Evolutionary conservation across 23 tunicate species (phyloP).

Genomic region (Pegea sp.): DNA sequence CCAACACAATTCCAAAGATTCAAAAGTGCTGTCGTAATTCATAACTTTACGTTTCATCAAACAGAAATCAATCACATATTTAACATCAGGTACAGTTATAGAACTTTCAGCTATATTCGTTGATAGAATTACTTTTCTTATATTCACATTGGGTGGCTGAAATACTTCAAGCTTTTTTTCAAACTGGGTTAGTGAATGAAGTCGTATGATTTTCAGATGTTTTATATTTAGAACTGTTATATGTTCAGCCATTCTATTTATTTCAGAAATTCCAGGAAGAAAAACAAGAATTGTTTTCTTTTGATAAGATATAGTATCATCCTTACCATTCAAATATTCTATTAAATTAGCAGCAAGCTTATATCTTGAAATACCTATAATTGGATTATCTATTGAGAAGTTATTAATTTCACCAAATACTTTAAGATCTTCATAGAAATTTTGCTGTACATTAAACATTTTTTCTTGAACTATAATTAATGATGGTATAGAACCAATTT

Average conservation of each 20-base stretch:
- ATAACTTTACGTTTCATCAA: slow-evolving; percentile 40
- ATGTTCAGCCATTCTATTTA: slow-evolving; percentile 28
- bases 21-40: slow-evolving; percentile 23
- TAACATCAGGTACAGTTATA: slow-evolving; percentile 78
- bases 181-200: slow-evolving; percentile 52
- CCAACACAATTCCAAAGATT: slow-evolving; percentile 61
- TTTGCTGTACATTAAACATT: slow-evolving; percentile 27
- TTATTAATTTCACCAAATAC: slow-evolving; percentile 14
- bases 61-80: slow-evolving; percentile 88
- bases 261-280: slow-evolving; percentile 52
- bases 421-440: slow-evolving; percentile 60
- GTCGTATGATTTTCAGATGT: slow-evolving; percentile 33
- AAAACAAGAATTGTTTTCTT: slow-evolving; percentile 49
- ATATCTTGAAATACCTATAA: slow-evolving; percentile 30
- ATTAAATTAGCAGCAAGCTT: slow-evolving; percentile 32
- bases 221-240: too few species aligned
- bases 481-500: too few species aligned
- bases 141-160: slow-evolving; percentile 18
- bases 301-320: too few species aligned
- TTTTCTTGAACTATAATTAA: background rate
- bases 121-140: slow-evolving; percentile 61
- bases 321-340: slow-evolving; percentile 18
- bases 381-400: slow-evolving; percentile 17
- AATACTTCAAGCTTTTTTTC: slow-evolving; percentile 65
- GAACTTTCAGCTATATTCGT: slow-evolving; percentile 98